Evolutionary conservation across 2,113 vertebrate genomes (phyloP).

Genomic region (Gadus macrocephalus): DNA sequence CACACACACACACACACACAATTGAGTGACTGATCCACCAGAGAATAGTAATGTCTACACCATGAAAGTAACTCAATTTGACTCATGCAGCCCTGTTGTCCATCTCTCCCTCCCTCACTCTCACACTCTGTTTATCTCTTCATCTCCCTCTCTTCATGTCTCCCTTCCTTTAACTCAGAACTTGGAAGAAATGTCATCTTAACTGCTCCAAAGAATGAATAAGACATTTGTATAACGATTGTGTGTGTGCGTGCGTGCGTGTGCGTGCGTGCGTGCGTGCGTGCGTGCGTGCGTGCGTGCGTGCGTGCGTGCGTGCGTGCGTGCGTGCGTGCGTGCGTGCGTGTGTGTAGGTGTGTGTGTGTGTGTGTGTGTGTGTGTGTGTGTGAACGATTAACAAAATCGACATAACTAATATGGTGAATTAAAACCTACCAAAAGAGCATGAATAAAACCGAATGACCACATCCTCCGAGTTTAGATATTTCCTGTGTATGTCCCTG

Average conservation of each 20-base stretch:
- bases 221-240: conserved; percentile 25
- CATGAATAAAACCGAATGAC: too few relatives aligned
- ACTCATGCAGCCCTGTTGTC: conserved; percentile 27
- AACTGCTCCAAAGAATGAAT: conserved; percentile 58
- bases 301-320: neutral
- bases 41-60: neutral
- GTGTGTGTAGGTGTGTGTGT: neutral
- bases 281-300: neutral
- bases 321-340: neutral
- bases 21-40: too few relatives aligned
- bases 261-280: neutral
- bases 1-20: too few relatives aligned
- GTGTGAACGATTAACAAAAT: too few relatives aligned
- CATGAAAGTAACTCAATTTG: conserved; percentile 40
- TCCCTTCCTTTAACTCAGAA: too few relatives aligned
- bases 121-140: conserved; percentile 35
- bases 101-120: conserved; percentile 29
- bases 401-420: too few relatives aligned
- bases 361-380: conserved; percentile 1
- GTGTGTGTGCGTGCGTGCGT: neutral
- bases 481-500: too few relatives aligned
- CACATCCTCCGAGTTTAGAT: too few relatives aligned
- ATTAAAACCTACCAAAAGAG: too few relatives aligned
- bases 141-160: too few relatives aligned
- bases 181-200: conserved; percentile 32